These are phyloP conservation scores for Cyclargus thomasi DNA, from an alignment of 1,140 invertebrate genomes.

Conservation along the genomic window DNA sequence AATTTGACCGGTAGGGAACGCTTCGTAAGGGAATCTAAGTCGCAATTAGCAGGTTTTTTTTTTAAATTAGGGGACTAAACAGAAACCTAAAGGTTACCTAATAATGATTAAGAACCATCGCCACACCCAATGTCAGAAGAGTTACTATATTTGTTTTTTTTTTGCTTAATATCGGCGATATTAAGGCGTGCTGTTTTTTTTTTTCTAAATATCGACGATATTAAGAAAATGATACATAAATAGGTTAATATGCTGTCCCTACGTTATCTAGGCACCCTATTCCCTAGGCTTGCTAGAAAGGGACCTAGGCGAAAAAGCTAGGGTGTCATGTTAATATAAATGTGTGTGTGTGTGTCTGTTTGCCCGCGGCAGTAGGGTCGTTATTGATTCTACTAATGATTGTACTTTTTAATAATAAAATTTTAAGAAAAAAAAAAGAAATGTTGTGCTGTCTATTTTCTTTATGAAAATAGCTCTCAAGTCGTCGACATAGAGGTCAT, in stretches of 20 bases:
- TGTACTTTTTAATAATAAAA: conserved; percentile 1
- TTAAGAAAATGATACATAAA: background rate
- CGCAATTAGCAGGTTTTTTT: no score
- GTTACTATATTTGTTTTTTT: no score
- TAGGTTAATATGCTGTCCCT: conserved; percentile 37
- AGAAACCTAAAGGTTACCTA: no score
- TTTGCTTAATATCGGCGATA: no score
- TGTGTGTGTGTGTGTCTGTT: conserved; percentile 27
- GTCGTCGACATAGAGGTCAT: background rate
- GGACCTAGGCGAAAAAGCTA: conserved; percentile 65
- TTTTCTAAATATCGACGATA: no score
- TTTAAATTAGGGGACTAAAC: no score
- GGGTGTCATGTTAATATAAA: conserved; percentile 38
- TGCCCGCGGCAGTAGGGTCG: background rate
- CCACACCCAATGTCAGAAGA: no score
- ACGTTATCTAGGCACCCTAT: conserved; percentile 66
- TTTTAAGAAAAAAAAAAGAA: background rate
- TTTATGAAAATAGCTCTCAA: background rate
- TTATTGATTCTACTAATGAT: conserved; percentile 13
- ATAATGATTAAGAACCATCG: no score
- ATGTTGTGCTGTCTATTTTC: background rate
- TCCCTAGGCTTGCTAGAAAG: conserved; percentile 62
- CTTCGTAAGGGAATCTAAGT: no score
- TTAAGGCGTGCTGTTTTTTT: no score
- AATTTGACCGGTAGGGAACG: no score